Conservation (phyloP, 2,797 vertebrate species). For the Fundulus diaphanus region DNA sequence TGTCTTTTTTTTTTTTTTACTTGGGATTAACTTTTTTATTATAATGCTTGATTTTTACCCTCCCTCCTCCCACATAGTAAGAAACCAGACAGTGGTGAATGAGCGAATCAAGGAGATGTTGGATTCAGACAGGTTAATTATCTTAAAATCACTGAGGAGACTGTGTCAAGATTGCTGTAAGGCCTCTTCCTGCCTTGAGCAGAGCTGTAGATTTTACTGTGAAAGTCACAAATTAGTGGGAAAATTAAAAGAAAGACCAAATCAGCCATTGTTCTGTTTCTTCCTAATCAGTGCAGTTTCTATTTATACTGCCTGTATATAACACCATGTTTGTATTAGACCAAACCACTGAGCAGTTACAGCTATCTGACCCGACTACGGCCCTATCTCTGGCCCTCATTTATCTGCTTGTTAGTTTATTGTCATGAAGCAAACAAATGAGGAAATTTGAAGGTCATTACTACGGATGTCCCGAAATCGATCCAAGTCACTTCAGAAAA, state of each 20-base stretch:
- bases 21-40: conserved; percentile 67
- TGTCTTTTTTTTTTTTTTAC: conserved; percentile 46
- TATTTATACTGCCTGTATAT: conserved; percentile 72
- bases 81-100: conserved; percentile 52
- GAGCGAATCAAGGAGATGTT: conserved; percentile 39
- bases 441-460: conserved; percentile 23
- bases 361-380: conserved; percentile 44
- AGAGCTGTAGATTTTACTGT: conserved; percentile 60
- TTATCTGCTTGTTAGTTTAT: conserved; percentile 73
- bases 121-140: conserved; percentile 40
- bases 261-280: conserved; percentile 58
- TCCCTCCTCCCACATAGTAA: conserved; percentile 37
- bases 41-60: conserved; percentile 56
- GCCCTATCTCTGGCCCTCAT: conserved; percentile 66
- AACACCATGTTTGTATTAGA: conserved; percentile 68
- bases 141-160: conserved; percentile 33
- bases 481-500: not conserved
- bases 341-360: conserved; percentile 55
- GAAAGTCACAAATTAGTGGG: conserved; percentile 55
- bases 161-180: conserved; percentile 21
- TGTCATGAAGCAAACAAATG: conserved; percentile 65
- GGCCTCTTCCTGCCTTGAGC: conserved; percentile 38
- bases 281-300: conserved; percentile 59
- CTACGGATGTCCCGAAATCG: not conserved
- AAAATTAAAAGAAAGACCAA: conserved; percentile 54